Conservation (phyloP, 2,113 vertebrate species). For the Pedetes capensis region DNA sequence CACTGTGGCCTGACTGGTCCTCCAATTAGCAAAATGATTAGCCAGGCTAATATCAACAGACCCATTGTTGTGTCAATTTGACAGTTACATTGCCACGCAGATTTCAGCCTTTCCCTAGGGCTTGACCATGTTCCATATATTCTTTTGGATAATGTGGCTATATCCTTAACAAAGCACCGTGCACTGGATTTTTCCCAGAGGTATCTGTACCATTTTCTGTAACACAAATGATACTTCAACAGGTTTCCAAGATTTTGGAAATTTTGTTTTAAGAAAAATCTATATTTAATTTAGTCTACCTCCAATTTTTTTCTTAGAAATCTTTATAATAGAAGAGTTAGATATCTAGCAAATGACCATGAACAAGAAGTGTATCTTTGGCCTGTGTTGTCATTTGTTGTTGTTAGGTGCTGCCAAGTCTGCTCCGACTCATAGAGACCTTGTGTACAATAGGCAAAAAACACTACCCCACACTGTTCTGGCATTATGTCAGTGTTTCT, state of each 20-base stretch:
- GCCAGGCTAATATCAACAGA: conserved; percentile 87
- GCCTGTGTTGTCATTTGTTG: too few relatives aligned
- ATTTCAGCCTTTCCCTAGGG: conserved; percentile 73
- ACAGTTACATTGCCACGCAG: conserved; percentile 79
- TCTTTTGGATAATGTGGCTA: not conserved
- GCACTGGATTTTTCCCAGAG: not conserved
- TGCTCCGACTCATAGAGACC: too few relatives aligned
- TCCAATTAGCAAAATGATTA: conserved; percentile 88
- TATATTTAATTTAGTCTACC: not conserved
- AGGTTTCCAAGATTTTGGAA: not conserved
- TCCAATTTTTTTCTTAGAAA: not conserved
- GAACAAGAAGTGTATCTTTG: not conserved
- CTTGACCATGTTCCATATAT: not conserved
- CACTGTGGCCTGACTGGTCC: conserved; percentile 77
- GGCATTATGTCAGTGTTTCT: too few relatives aligned
- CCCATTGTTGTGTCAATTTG: conserved; percentile 78
- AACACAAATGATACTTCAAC: not conserved
- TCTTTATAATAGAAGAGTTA: not conserved
- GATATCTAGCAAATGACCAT: not conserved
- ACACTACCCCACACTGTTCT: too few relatives aligned
- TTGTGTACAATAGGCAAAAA: too few relatives aligned
- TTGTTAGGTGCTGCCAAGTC: too few relatives aligned
- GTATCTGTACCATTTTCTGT: not conserved
- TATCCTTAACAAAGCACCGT: not conserved
- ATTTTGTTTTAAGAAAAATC: not conserved